Evolutionary conservation across 2,888 invertebrate genomes (phyloP).

Genomic region (Pseudococcus jackbeardsleyi): DNA sequence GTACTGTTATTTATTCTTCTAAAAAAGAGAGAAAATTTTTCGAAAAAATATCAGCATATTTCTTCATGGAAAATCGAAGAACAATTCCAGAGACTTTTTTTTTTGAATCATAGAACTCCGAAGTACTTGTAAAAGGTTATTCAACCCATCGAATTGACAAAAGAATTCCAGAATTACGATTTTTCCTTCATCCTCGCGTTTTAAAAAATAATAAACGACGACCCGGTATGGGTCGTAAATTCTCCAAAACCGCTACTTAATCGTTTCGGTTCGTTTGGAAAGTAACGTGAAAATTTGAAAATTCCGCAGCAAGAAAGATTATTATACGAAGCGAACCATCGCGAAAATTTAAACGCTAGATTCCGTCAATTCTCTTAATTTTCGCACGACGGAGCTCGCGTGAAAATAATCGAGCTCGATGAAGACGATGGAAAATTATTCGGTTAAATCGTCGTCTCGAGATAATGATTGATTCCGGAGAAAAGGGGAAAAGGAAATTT

Average conservation of each 20-base stretch:
- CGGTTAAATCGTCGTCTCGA: background rate
- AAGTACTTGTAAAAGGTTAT: too few species aligned
- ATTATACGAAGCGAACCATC: background rate
- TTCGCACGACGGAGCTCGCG: background rate
- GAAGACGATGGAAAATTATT: background rate
- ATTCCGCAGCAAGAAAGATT: background rate
- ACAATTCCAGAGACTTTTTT: too few species aligned
- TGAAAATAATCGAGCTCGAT: background rate
- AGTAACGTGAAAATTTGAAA: background rate
- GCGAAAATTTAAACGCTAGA: background rate
- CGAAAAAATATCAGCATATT: too few species aligned
- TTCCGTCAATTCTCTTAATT: background rate
- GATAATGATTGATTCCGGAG: constrained; percentile 3
- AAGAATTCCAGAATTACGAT: too few species aligned
- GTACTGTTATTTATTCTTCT: too few species aligned
- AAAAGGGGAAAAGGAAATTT: background rate
- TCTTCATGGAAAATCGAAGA: too few species aligned
- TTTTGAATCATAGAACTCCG: too few species aligned
- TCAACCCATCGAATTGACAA: too few species aligned
- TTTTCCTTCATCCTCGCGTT: too few species aligned
- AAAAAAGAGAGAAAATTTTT: too few species aligned
- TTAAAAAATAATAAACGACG: too few species aligned
- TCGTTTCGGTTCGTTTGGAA: background rate
- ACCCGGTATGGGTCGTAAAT: background rate
- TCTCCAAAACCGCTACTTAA: background rate